These are phyloP conservation scores for Aplodontia rufa DNA, from an alignment of 2,113 vertebrate species.

Conservation along the genomic window DNA sequence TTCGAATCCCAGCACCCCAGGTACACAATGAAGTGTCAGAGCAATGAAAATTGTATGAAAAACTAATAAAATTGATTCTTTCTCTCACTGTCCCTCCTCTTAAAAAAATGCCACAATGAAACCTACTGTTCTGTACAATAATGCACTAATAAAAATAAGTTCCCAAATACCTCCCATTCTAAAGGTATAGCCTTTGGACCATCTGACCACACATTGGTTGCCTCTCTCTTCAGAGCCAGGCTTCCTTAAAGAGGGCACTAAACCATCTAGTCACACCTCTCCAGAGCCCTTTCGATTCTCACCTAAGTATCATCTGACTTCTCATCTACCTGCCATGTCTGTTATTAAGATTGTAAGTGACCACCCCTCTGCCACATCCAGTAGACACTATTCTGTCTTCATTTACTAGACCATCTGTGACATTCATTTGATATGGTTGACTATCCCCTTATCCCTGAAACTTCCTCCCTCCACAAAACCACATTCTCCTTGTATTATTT, in stretches of 20 bases:
- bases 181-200: not conserved
- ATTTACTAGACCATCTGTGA: slow-evolving; percentile 16
- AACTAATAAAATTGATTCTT: too few species aligned
- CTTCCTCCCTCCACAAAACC: not conserved
- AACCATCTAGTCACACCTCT: not conserved
- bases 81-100: too few species aligned
- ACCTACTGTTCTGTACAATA: not conserved
- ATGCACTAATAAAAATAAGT: not conserved
- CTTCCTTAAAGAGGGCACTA: not conserved
- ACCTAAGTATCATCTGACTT: not conserved
- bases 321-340: not conserved
- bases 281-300: not conserved
- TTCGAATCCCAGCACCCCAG: too few species aligned
- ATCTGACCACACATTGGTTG: not conserved
- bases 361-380: not conserved
- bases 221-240: not conserved
- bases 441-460: not conserved
- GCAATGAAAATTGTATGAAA: too few species aligned
- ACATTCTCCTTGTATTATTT: not conserved
- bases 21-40: too few species aligned
- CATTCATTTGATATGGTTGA: not conserved
- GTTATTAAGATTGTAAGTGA: not conserved
- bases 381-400: not conserved
- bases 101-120: not conserved
- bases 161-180: not conserved